Conservation (phyloP, 2,888 invertebrate species). For the Caenorhabditis virilis region DNA sequence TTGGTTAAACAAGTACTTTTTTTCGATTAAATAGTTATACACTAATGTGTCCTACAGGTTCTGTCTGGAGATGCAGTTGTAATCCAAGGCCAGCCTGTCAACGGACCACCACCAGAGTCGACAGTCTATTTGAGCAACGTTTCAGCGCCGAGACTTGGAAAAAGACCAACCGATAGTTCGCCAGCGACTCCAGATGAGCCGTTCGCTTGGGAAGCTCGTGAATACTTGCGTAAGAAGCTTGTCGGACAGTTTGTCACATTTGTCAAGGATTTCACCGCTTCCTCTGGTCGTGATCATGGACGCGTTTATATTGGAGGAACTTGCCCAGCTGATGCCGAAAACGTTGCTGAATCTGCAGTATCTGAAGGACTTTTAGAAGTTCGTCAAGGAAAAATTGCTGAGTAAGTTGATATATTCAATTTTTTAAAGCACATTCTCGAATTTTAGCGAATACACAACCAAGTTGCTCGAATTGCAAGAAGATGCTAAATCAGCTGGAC, state of each 20-base stretch:
- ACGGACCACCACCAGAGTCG: constrained; percentile 82
- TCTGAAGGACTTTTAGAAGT: constrained; percentile 88
- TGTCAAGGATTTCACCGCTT: constrained; percentile 80
- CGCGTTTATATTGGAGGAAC: constrained; percentile 63
- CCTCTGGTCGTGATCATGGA: constrained; percentile 87
- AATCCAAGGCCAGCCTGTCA: constrained; percentile 80
- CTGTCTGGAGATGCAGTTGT: constrained; percentile 94
- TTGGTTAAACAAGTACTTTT: constrained; percentile 46
- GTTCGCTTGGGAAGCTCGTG: constrained; percentile 95
- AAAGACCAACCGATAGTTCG: constrained; percentile 75
- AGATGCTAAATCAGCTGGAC: constrained; percentile 83
- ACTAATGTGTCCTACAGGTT: constrained; percentile 75
- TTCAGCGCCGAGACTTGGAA: constrained; percentile 86
- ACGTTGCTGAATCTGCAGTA: constrained; percentile 85
- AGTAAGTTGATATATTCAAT: constrained; percentile 43
- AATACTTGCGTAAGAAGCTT: constrained; percentile 87
- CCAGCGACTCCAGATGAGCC: constrained; percentile 72
- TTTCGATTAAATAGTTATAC: neutral
- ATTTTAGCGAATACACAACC: constrained; percentile 69
- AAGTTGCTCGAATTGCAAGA: constrained; percentile 84
- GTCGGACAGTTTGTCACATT: constrained; percentile 81
- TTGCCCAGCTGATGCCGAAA: constrained; percentile 77
- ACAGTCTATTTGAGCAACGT: constrained; percentile 88
- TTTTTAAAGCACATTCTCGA: neutral
- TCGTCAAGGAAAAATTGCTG: constrained; percentile 69